phyloP scores from a whole-genome alignment of 2,888 invertebrate genomes.

The Nemotelus pantherinus region DNA sequence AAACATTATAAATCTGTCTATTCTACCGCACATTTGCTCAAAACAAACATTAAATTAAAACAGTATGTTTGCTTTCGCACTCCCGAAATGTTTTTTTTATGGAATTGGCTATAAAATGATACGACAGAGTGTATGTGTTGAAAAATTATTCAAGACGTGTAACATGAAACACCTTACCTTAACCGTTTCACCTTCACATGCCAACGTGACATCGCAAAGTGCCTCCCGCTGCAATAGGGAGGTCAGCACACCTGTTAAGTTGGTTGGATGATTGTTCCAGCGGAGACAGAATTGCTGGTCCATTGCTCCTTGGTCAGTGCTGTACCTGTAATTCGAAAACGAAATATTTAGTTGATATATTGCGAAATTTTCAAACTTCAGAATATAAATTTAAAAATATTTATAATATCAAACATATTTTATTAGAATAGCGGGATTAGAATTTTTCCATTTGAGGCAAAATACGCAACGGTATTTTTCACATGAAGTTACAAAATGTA shows the following conservation, averaged over 20 bases:
- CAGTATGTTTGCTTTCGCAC: too few relatives aligned
- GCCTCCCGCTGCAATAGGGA: constrained; percentile 88
- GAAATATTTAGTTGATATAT: neutral
- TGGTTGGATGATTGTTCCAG: constrained; percentile 94
- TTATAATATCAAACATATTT: neutral
- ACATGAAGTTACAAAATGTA: too few relatives aligned
- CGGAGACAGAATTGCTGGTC: constrained; percentile 88
- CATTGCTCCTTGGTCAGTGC: constrained; percentile 70
- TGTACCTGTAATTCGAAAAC: constrained; percentile 59
- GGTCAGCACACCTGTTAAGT: constrained; percentile 89
- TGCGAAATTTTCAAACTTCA: neutral
- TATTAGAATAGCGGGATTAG: too few relatives aligned
- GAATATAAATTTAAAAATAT: neutral
- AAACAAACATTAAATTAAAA: too few relatives aligned
- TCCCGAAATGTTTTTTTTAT: too few relatives aligned
- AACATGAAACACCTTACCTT: constrained; percentile 67
- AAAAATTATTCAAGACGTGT: constrained; percentile 4
- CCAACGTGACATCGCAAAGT: constrained; percentile 91
- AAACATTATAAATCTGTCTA: too few relatives aligned
- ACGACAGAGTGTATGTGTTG: neutral
- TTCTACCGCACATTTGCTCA: too few relatives aligned
- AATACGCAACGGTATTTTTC: too few relatives aligned
- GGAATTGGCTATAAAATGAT: too few relatives aligned
- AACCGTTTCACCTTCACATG: constrained; percentile 89
- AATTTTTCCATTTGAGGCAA: too few relatives aligned